Evolutionary conservation across 1,140 invertebrate genomes (phyloP), one percentile per base, ranked within the genome.

Genomic region (Patella vulgata): DNA sequence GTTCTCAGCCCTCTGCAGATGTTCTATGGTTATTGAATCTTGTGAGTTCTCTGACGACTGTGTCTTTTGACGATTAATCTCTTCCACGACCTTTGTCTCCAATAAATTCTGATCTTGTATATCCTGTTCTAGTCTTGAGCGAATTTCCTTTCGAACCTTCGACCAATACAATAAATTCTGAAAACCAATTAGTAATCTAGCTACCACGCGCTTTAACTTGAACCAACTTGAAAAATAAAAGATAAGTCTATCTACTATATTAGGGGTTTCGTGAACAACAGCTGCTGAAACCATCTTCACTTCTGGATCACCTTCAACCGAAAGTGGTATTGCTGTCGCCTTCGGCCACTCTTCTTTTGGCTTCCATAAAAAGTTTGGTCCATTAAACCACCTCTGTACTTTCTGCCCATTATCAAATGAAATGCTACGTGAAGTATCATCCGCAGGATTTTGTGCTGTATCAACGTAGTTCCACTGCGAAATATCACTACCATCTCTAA

Each of bases 381-480:
- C 53, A 31, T 9, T 23, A 6, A 55, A 39, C 53, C 53, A 55
- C 9, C 39, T 43, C 28, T 44, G 12, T 3, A 3, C 23, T 36
- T 59, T n/a, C 2, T 43, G 2, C 5, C 19, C 11, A 40, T 48
- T 33, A 19, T 27, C 11, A 14, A 14, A 11, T 5, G 42, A 6
- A 5, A 48, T 50, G 19, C 62, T 46, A 17, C 60, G 19, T n/a
- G 60, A 63, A 6, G 53, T 31, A 14, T 30, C 3, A 31, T 57
- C 64, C 23, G 47, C 40, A 12, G 46, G 44, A 30, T 55, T 59
- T 1, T 27, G 17, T 19, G 3, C 51, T 1, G 48, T 31, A 21
- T 44, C 43, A 11, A 66, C 46, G 28, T 60, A 60, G 0, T 33
- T 14, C 53, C 58, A 56, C 36, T 61, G 57, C 3, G 33, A 2